phyloP scores from a whole-genome alignment of 2,797 vertebrate genomes.

The Chloroceryle amazona region DNA sequence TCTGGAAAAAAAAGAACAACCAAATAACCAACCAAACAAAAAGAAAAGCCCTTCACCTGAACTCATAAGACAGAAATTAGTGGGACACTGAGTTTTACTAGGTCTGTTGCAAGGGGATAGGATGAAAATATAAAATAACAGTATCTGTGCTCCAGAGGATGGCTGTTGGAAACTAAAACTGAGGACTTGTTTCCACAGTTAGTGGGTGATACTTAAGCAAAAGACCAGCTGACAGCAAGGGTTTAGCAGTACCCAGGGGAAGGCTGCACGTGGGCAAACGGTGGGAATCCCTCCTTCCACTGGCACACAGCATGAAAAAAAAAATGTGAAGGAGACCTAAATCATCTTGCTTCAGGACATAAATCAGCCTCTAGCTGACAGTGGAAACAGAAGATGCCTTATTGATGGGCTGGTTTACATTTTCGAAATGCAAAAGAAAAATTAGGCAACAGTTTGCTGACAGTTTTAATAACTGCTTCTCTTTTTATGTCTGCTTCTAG shows the following conservation, averaged over 20 bases:
- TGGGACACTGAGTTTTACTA: background rate
- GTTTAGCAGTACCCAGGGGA: background rate
- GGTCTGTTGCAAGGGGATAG: background rate
- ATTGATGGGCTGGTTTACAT: background rate
- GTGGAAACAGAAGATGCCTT: background rate
- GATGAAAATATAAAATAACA: background rate
- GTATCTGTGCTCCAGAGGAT: background rate
- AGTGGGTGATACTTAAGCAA: background rate
- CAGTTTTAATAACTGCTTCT: background rate
- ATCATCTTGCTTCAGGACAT: background rate
- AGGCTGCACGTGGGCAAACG: fast-evolving
- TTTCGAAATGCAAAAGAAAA: background rate
- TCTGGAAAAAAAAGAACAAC: background rate
- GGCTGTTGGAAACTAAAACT: background rate
- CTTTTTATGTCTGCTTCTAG: background rate
- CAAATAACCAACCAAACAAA: background rate
- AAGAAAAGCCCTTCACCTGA: background rate
- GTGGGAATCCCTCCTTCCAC: background rate
- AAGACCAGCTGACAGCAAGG: background rate
- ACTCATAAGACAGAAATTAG: background rate
- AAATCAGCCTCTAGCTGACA: background rate
- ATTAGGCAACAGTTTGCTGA: background rate
- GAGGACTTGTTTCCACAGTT: background rate
- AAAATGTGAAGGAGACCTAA: background rate
- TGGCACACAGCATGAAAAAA: background rate